Evolutionary conservation across 2,797 vertebrate genomes (phyloP), one percentile per base, ranked within the genome.

Genomic region (Allobates femoralis): DNA sequence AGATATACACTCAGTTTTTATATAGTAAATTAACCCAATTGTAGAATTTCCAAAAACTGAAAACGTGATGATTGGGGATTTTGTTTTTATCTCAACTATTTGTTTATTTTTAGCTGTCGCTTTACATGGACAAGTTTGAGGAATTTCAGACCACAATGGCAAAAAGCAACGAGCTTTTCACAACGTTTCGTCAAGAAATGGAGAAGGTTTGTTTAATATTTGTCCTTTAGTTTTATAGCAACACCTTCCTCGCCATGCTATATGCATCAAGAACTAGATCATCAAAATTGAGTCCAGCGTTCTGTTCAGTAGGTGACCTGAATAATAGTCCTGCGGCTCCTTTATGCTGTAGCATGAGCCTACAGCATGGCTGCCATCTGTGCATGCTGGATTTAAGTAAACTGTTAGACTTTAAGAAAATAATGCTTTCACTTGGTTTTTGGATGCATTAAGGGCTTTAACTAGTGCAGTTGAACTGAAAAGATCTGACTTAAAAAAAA

Each of bases 121-220:
- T 99, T 66, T 99, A 99, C 89, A 99, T 99, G 97, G 97, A 99
- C 93, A 99, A 99, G 91, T 99, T 99, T 90, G 98, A 99, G 91
- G 98, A 99, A 95, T 99, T 99, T 91, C 98, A 99, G 94, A 98
- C 96, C 89, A 99, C 98, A 75, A 95, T 99, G 93, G 96, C 98
- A 86, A 99, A 99, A 93, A 99, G 98, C 93, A 99, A 99, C 46
- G 98, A 99, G 90, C 96, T 99, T 89, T 99, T 99, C 94, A 98
- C 97, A 91, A 99, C 98, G 2, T 99, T 99, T 94, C 95, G 98
- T 90, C 98, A 99, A 89, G 98, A 99, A 93, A 99, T 99, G 98
- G 98, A 99, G 91, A 99, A 99, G 97, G 98, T 99, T 91, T 87
- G 86, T 74, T 71, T 71, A 26, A 6, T 41, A 50, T 3, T 41